Evolutionary conservation across 2,113 vertebrate species (phyloP).

Genomic region (Craseonycteris thonglongyai): DNA sequence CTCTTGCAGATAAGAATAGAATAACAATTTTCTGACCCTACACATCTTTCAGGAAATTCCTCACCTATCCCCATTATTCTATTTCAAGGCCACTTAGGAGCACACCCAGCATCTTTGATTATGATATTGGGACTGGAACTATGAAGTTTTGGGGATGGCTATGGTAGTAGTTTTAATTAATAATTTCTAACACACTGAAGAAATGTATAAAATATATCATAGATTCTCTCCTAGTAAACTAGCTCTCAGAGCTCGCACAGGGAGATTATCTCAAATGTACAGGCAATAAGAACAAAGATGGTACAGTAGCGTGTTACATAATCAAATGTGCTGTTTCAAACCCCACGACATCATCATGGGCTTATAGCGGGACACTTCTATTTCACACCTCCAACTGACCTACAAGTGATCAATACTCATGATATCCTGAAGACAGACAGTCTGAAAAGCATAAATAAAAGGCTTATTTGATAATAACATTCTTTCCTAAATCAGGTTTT

Average conservation of each 20-base stretch:
- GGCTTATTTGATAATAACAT: slow-evolving; percentile 37
- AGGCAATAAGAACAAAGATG: neutral
- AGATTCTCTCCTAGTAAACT: neutral
- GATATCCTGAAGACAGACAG: neutral
- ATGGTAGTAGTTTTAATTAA: neutral
- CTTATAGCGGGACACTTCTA: neutral
- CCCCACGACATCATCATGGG: slow-evolving; percentile 3
- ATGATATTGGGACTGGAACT: neutral
- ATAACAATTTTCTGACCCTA: neutral
- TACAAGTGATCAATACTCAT: slow-evolving; percentile 30
- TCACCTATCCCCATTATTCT: neutral
- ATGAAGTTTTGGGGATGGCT: neutral
- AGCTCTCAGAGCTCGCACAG: neutral
- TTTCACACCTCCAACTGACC: neutral
- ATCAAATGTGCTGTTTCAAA: slow-evolving; percentile 9
- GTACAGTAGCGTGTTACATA: neutral
- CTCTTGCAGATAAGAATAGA: neutral
- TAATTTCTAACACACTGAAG: neutral
- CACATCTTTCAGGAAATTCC: neutral
- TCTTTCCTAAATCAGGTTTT: slow-evolving; percentile 62
- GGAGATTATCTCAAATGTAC: slow-evolving; percentile 3
- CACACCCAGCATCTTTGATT: neutral
- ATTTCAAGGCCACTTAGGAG: neutral
- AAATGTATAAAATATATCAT: neutral
- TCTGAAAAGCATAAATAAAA: slow-evolving; percentile 50